Base-by-base conservation (phyloP, 2,888 invertebrate genomes). In the Pandemis cinnamomeana region DNA sequence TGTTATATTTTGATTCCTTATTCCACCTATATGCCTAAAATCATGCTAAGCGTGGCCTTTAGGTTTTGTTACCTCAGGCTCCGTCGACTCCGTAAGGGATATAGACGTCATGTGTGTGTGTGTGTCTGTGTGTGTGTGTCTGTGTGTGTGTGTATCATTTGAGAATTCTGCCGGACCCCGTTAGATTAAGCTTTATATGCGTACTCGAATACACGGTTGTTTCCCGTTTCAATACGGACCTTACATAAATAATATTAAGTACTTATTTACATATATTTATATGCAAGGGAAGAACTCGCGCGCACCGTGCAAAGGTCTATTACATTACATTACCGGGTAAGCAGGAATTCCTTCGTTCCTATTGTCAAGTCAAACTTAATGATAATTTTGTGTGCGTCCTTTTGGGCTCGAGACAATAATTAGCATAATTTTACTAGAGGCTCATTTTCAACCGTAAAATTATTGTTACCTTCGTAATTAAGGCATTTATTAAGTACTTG, bases 291-390 rank as follows among this genome's bases (percentile, higher is more conserved):
- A n/a, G 15, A 11, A 63, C 63, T 48, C n/a, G 20, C 8, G 58
- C 42, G 58, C 58, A 7, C 55, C 53, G 51, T 13, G 51, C 11
- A 66, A 61, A 66, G 64, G 48, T 58, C 51, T 73, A 68, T 72
- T 53, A 60, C 64, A 60, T 70, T 69, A 73, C 69, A 66, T 72
- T 69, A 60, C 11, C 7, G 51, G 42, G 64, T 46, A 58, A 48
- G 64, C 55, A 48, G 27, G 58, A 55, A 58, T 68, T 73, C 42
- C 63, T 66, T 15, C 64, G 11, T 51, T 66, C 48, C 60, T 58
- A 51, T 73, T 73, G 73, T 73, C n/a, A 63, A 68, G 55, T 72
- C 44, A 11, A 67, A 72, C 67, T 69, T 73, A 69, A 73, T 73
- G 70, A 73, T 69, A 69, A 66, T 70, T 36, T 70, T 73, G 46